phyloP scores from a whole-genome alignment of 1,140 invertebrate genomes.

The Bombus huntii region DNA sequence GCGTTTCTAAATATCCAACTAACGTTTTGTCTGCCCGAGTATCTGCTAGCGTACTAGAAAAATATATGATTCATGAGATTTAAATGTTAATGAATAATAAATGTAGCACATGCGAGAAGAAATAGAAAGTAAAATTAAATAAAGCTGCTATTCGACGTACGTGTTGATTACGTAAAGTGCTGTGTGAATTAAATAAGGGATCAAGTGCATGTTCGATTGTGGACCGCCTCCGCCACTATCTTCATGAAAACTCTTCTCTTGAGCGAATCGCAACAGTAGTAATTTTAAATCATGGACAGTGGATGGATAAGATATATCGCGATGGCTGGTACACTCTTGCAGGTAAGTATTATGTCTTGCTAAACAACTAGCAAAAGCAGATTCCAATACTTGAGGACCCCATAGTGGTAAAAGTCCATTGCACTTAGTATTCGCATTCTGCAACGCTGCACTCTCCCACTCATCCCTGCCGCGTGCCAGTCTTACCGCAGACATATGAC shows the following conservation, averaged over 20 bases:
- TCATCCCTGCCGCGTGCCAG: constrained; percentile 92
- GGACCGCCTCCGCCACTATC: constrained; percentile 98
- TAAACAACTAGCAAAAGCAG: constrained; percentile 96
- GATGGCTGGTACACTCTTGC: constrained; percentile 92
- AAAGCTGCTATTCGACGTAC: constrained; percentile 83
- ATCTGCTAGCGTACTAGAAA: constrained; percentile 88
- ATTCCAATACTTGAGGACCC: constrained; percentile 97
- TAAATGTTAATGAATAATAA: not conserved
- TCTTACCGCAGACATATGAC: constrained; percentile 97
- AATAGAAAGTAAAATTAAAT: not conserved
- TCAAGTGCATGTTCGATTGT: constrained; percentile 98
- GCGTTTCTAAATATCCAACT: constrained; percentile 86
- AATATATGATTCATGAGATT: not conserved
- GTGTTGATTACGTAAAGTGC: constrained; percentile 97
- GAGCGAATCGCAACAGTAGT: constrained; percentile 93
- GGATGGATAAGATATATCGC: constrained; percentile 93
- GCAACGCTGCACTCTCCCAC: constrained; percentile 98
- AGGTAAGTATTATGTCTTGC: constrained; percentile 94
- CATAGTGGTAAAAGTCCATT: constrained; percentile 98
- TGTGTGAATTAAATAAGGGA: constrained; percentile 97
- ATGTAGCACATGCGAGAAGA: not conserved
- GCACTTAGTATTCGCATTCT: constrained; percentile 98
- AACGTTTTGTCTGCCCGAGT: constrained; percentile 89
- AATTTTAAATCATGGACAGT: constrained; percentile 97
- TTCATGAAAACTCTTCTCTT: constrained; percentile 97